phyloP scores from a whole-genome alignment of 2,797 vertebrate species.

The Toxotes lorentzi region DNA sequence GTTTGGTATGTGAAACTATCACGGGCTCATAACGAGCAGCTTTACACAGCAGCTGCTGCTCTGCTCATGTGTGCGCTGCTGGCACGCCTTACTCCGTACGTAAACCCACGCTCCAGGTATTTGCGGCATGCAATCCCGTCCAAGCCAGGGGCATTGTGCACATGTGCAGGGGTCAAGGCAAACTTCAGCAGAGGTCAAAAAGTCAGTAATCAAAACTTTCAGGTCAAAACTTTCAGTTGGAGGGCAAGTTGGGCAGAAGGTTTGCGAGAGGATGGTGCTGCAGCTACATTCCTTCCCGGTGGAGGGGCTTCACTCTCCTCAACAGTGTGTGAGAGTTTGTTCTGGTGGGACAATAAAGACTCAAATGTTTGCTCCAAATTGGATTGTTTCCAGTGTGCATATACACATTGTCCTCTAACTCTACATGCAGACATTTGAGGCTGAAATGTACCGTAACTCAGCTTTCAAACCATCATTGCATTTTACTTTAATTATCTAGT shows the following conservation, averaged over 20 bases:
- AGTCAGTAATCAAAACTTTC: too few relatives aligned
- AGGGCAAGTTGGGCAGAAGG: conserved; percentile 34
- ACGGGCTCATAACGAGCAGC: conserved; percentile 68
- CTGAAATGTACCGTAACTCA: not conserved
- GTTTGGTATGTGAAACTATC: conserved; percentile 74
- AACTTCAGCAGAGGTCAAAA: conserved; percentile 58
- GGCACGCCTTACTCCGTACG: conserved; percentile 75
- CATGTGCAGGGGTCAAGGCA: conserved; percentile 74
- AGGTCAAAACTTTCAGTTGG: conserved; percentile 65
- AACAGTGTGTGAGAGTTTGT: conserved; percentile 13
- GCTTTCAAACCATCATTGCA: not conserved
- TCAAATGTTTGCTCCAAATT: conserved; percentile 29
- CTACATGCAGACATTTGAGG: not conserved
- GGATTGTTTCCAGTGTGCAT: conserved; percentile 23
- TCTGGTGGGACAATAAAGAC: conserved; percentile 20
- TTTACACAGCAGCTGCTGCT: conserved; percentile 77
- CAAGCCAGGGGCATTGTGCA: conserved; percentile 57
- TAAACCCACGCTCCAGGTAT: conserved; percentile 78
- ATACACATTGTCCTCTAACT: conserved; percentile 2
- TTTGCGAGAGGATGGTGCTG: conserved; percentile 29
- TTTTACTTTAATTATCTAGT: not conserved
- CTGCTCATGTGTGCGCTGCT: conserved; percentile 55
- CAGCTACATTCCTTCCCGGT: conserved; percentile 24
- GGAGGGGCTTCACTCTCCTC: not conserved
- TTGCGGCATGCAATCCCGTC: conserved; percentile 61